Base-by-base conservation (phyloP, 2,888 invertebrate genomes). In the Stenurella melanura region DNA sequence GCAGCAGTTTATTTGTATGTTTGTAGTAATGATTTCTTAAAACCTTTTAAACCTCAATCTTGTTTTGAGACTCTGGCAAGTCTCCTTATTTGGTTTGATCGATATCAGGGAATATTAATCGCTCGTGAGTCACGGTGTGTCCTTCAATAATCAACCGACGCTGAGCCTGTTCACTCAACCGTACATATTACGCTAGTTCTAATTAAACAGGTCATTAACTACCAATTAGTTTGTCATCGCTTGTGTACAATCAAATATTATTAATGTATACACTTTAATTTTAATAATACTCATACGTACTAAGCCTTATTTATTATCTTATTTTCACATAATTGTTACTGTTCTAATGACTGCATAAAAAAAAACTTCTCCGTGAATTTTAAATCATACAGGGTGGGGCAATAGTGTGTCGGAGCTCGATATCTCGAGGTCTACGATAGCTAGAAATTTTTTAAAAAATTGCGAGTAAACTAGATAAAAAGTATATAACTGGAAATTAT, bases 131-230 rank as follows among this genome's bases (percentile, higher is more conserved):
- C 80, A 80, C 75, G 75, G 19, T 80, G 77, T 78, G 74, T 77
- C 78, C 77, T 75, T 76, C 78, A 77, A 76, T 78, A 78, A 78
- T 75, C 78, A 78, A 71, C 56, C 74, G 68, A 66, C 75, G 66
- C 74, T 71, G 77, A 57, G 42, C n/a, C 70, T 42, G 70, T 70
- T 70, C 70, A 50, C 38, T 42, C 73, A 70, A 73, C 73, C 75
- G 66, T 68, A 76, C 63, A 68, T 75, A 79, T 75, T 78, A 75
- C 76, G 74, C 64, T 69, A 61, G 73, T 72, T 73, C 78, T 76
- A 77, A 80, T 80, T 80, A 80, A 80, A 80, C 80, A 80, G 75
- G 72, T 77, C 76, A 80, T 80, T 80, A 80, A 77, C 77, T 78
- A 66, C 74, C 78, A 77, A 80, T 80, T 78, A 80, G 75, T 75